Conservation (phyloP, 1,140 invertebrate species). For the Caenorhabditis latens region DNA sequence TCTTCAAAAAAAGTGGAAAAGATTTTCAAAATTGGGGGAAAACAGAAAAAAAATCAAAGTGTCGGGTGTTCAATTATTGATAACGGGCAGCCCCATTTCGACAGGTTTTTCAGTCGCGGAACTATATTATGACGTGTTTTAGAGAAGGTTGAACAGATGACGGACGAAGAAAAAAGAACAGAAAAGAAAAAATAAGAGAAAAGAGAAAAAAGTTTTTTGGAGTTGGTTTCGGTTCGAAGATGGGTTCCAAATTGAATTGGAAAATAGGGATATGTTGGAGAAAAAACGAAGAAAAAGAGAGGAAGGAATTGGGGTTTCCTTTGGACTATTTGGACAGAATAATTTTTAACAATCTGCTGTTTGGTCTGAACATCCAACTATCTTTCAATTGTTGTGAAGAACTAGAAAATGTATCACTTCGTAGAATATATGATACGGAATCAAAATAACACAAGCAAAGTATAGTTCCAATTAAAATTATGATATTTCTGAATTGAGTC, state of each 20-base stretch:
- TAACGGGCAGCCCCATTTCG: background rate
- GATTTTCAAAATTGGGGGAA: background rate
- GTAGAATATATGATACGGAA: no score
- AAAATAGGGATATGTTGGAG: background rate
- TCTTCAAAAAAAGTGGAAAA: background rate
- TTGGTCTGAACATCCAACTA: no score
- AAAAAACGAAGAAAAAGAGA: background rate
- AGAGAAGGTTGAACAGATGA: background rate
- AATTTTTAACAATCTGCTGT: no score
- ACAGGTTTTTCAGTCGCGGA: slow-evolving; percentile 46
- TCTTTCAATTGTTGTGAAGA: no score
- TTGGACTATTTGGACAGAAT: no score
- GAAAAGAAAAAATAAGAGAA: slow-evolving; percentile 13
- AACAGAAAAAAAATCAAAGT: background rate
- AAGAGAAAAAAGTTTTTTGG: background rate
- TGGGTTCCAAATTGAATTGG: slow-evolving; percentile 52
- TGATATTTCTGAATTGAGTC: no score
- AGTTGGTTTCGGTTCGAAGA: background rate
- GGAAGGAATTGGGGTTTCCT: background rate
- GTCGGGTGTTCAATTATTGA: slow-evolving; percentile 5
- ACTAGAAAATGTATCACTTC: no score
- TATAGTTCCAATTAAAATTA: no score
- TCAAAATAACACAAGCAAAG: no score
- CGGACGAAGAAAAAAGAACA: slow-evolving; percentile 13
- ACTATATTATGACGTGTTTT: slow-evolving; percentile 37